Evolutionary conservation across 1,140 invertebrate species (phyloP), one percentile per base, ranked within the genome.

Genomic region (Streblospio benedicti): DNA sequence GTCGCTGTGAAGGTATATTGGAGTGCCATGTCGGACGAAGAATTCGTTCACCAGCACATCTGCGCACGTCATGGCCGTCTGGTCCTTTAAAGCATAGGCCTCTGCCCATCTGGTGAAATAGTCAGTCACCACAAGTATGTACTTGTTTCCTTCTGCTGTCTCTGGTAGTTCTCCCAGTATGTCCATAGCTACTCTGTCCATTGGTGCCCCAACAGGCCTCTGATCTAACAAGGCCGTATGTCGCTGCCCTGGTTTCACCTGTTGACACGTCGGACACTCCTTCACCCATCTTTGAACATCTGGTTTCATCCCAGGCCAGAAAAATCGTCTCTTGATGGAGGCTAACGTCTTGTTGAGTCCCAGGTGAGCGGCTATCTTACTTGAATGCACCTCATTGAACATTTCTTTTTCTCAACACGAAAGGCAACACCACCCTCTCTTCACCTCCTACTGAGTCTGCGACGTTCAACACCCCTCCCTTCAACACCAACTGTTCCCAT

Each of bases 71-170:
- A 55, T 45, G 0, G 74, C 73, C 58, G 72, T 68, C 62, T 78
- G 71, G 60, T 80, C 69, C 6, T 70, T 69, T 9, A 78, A 62
- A 0, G 71, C 57, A 56, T 69, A 71, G 25, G 64, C 67, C 61
- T 77, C 74, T 2, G 69, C 59, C 68, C 69, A 79, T 58, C 75
- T 80, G 4, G 65, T 78, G 60, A 79, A 80, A 59, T 68, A 57
- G 61, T 77, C 72, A 50, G 63, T 59, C 14, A 74, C 50, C 1
- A 76, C 73, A 4, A 78, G 38, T 5, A 78, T 69, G 63, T 75
- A 76, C 57, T 65, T 69, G 54, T 70, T 66, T 25, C 67, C 58
- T 14, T 32, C 32, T 47, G 63, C 57, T 49, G 67, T 62, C 55
- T 59, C 28, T 25, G 65, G 35, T 49, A 31, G 28, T n/a, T 49